A percentile compares a stretch with the other conserved stretches of the same genome.
These are phyloP conservation scores for Drosophila varians DNA, from an alignment of 1,140 invertebrate genomes.

Conservation along the genomic window DNA sequence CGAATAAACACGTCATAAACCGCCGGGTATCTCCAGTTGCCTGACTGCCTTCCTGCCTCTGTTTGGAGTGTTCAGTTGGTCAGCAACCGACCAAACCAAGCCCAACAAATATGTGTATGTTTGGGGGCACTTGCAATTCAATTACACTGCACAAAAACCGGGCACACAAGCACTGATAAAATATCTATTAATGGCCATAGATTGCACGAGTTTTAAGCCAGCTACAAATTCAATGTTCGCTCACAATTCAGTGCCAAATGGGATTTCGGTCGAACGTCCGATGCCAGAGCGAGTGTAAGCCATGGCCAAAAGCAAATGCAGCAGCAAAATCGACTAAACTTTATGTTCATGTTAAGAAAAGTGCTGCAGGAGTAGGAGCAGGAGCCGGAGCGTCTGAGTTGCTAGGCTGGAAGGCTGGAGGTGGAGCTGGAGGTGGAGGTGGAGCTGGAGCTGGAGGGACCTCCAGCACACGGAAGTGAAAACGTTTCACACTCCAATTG, in stretches of 20 bases:
- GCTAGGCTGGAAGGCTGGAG: not conserved
- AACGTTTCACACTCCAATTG: constrained; percentile 81
- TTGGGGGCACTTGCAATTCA: constrained; percentile 57
- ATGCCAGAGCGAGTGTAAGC: constrained; percentile 11
- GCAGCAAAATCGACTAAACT: constrained; percentile 67
- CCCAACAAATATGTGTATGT: constrained; percentile 11
- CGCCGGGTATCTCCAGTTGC: constrained; percentile 20
- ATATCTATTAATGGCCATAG: constrained; percentile 76
- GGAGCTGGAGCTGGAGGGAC: no score
- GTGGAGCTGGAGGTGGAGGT: constrained; percentile 8
- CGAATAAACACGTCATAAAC: constrained; percentile 59
- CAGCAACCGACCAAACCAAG: constrained; percentile 9
- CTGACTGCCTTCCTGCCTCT: no score
- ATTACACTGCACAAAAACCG: constrained; percentile 42
- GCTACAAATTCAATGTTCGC: constrained; percentile 77
- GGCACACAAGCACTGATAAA: constrained; percentile 44
- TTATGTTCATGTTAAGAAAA: constrained; percentile 76
- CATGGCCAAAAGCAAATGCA: constrained; percentile 24
- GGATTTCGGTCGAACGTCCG: constrained; percentile 64
- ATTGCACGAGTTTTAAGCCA: constrained; percentile 63
- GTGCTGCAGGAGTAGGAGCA: constrained; percentile 66
- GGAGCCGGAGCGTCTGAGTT: constrained; percentile 14
- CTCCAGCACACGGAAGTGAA: constrained; percentile 71
- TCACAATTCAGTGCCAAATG: constrained; percentile 80
- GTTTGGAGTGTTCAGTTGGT: constrained; percentile 14